Percentiles rank a stretch among this genome's conserved stretches.
These are phyloP conservation scores for Liasis olivaceus DNA, from an alignment of 2,797 vertebrate species.

Conservation along the genomic window DNA sequence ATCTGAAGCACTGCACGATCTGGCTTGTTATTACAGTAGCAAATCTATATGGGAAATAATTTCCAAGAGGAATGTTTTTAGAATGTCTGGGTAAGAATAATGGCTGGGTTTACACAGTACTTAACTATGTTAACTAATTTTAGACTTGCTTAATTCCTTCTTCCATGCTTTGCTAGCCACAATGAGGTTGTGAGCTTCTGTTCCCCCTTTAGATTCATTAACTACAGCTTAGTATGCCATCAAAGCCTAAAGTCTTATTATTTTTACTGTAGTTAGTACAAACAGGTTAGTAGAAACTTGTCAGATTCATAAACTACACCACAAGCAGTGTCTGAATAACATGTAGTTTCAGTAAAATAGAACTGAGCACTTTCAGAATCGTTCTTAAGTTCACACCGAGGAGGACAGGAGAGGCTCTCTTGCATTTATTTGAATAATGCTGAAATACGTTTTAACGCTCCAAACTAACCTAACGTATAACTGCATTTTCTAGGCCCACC, in stretches of 20 bases:
- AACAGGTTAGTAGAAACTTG: background rate
- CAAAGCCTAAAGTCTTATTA: background rate
- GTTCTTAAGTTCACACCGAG: too few species aligned
- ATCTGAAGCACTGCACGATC: background rate
- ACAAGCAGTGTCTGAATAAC: background rate
- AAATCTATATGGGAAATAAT: background rate
- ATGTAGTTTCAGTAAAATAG: background rate
- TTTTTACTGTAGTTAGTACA: background rate
- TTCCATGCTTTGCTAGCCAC: background rate
- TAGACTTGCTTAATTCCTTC: background rate
- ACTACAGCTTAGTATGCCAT: background rate
- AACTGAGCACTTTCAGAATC: background rate
- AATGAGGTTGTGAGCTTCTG: background rate
- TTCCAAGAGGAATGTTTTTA: background rate
- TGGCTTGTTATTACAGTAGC: background rate
- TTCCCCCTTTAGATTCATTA: background rate
- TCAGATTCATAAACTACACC: background rate
- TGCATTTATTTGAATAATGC: background rate
- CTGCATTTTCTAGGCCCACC: constrained; percentile 76
- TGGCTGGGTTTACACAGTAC: background rate
- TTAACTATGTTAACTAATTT: background rate
- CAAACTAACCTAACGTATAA: background rate
- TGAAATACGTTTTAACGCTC: background rate
- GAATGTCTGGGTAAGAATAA: background rate
- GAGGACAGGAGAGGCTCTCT: background rate